phyloP scores from a whole-genome alignment of 1,140 invertebrate genomes.

The Macrotrachela quadricornifera region DNA sequence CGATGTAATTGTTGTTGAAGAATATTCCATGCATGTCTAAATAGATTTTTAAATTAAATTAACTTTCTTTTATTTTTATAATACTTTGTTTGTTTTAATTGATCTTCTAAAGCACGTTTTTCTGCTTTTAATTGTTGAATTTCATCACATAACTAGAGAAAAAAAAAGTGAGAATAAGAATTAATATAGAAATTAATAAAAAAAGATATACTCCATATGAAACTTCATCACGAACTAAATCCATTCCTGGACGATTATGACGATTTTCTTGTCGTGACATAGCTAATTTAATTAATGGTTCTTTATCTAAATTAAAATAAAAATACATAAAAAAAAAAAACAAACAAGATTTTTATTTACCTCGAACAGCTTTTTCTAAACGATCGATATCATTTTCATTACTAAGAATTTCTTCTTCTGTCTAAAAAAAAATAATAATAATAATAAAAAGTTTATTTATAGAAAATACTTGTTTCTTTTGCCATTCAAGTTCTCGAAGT shows the following conservation, averaged over 20 bases:
- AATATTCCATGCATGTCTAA: slow-evolving; percentile 28
- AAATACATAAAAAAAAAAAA: too few relatives aligned
- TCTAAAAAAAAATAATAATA: slow-evolving; percentile 5
- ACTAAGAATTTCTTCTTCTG: slow-evolving; percentile 57
- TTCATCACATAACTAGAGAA: slow-evolving; percentile 27
- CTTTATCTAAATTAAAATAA: slow-evolving; percentile 2
- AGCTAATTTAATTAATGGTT: slow-evolving; percentile 23
- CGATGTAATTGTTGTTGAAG: slow-evolving; percentile 28
- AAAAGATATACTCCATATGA: slow-evolving; percentile 22
- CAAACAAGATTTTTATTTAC: too few relatives aligned
- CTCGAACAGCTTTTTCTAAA: slow-evolving; percentile 23
- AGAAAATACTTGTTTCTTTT: slow-evolving; percentile 45
- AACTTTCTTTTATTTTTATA: too few relatives aligned
- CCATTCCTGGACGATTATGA: slow-evolving; percentile 40
- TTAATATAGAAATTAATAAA: too few relatives aligned
- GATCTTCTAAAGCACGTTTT: slow-evolving; percentile 26
- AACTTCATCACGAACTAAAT: slow-evolving; percentile 52
- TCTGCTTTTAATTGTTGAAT: slow-evolving; percentile 29
- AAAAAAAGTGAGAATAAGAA: too few relatives aligned
- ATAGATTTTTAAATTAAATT: too few relatives aligned
- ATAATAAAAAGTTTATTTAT: slow-evolving; percentile 7
- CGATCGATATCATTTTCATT: slow-evolving; percentile 27
- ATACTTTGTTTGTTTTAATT: slow-evolving; percentile 29
- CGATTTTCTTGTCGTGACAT: slow-evolving; percentile 31
- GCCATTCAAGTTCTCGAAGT: slow-evolving; percentile 61